These are phyloP conservation scores for Endotricha flammealis DNA, from an alignment of 2,888 invertebrate genomes.

Conservation along the genomic window DNA sequence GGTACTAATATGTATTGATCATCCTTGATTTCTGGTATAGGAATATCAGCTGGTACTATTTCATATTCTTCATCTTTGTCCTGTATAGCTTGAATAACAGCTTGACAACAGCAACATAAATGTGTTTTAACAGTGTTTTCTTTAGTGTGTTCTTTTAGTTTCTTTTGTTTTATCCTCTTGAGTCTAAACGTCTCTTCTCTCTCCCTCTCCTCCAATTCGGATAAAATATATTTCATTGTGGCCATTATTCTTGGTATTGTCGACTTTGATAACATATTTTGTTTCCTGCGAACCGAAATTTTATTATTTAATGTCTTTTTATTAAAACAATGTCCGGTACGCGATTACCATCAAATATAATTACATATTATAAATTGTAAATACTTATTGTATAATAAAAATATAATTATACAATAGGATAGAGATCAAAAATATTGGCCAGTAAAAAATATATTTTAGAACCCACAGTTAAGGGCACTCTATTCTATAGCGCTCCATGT, in stretches of 20 bases:
- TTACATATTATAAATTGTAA: too few relatives aligned
- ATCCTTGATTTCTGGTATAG: too few relatives aligned
- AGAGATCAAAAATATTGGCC: too few relatives aligned
- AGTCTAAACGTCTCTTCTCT: constrained; percentile 39
- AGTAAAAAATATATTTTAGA: too few relatives aligned
- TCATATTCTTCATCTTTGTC: background rate
- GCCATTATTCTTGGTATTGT: constrained; percentile 33
- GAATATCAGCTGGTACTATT: too few relatives aligned
- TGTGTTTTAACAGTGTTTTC: background rate
- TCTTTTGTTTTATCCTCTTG: constrained; percentile 20
- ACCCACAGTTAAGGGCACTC: too few relatives aligned
- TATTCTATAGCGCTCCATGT: too few relatives aligned
- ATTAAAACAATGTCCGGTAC: too few relatives aligned
- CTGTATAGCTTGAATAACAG: background rate
- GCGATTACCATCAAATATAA: too few relatives aligned
- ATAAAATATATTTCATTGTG: constrained; percentile 31
- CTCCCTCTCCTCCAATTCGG: constrained; percentile 33
- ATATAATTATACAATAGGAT: too few relatives aligned
- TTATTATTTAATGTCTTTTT: too few relatives aligned
- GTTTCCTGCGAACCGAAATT: constrained; percentile 39
- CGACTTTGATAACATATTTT: constrained; percentile 36
- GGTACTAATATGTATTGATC: background rate
- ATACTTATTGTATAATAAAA: too few relatives aligned
- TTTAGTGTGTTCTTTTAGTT: constrained; percentile 2
- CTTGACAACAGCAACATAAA: background rate